Conservation (phyloP, 2,888 invertebrate species). For the Hirtodrosophila duncani region DNA sequence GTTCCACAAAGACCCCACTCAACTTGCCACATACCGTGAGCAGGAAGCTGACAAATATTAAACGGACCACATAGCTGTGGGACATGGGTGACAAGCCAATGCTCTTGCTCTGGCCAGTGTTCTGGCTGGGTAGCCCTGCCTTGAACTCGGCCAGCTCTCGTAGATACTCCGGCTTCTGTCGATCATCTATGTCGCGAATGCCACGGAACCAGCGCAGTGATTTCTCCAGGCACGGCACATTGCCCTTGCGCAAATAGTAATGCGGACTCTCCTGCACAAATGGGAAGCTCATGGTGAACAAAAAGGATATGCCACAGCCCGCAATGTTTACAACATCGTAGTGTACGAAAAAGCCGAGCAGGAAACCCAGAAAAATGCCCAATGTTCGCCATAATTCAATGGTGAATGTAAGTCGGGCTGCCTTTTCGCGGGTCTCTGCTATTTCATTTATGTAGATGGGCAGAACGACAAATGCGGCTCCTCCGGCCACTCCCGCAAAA, state of each 20-base stretch:
- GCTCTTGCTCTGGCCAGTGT: slow-evolving; percentile 6
- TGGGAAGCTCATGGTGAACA: slow-evolving; percentile 69
- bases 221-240: slow-evolving; percentile 66
- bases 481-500: slow-evolving; percentile 69
- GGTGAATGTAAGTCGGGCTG: slow-evolving; percentile 56
- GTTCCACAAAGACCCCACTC: slow-evolving; percentile 69
- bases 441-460: slow-evolving; percentile 75
- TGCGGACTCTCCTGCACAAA: slow-evolving; percentile 75
- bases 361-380: slow-evolving; percentile 68
- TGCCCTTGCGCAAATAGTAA: slow-evolving; percentile 57
- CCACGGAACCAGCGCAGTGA: slow-evolving; percentile 76
- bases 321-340: slow-evolving; percentile 59
- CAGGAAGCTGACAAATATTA: slow-evolving; percentile 57
- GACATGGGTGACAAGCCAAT: slow-evolving; percentile 29
- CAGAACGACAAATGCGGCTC: slow-evolving; percentile 65
- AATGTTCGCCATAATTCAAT: slow-evolving; percentile 64
- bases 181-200: slow-evolving; percentile 70
- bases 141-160: slow-evolving; percentile 63
- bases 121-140: slow-evolving; percentile 37
- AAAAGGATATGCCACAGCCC: slow-evolving; percentile 59
- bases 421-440: slow-evolving; percentile 51
- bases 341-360: slow-evolving; percentile 54
- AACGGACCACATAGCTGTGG: slow-evolving; percentile 44
- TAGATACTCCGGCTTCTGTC: slow-evolving; percentile 60
- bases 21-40: slow-evolving; percentile 67